Conservation (phyloP, 2,113 vertebrate species). For the Phylloscopus whistleri region DNA sequence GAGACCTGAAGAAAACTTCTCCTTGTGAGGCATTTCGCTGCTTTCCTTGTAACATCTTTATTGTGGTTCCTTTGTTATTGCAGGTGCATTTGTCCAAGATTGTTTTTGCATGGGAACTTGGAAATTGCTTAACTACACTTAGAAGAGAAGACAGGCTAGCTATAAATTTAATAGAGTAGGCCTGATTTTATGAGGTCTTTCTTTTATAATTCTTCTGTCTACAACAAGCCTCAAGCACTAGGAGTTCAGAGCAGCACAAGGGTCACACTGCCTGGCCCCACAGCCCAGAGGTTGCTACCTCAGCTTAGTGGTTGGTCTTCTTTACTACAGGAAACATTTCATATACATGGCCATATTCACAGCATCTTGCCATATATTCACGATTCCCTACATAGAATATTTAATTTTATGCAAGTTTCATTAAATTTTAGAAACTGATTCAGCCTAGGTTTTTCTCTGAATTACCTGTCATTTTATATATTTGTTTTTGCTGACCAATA, state of each 20-base stretch:
- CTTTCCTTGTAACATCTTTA: neutral
- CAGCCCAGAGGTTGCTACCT: neutral
- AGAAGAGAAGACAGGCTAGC: neutral
- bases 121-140: neutral
- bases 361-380: constrained; percentile 14
- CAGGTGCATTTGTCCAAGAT: neutral
- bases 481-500: neutral
- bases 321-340: neutral
- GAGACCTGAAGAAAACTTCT: neutral
- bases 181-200: neutral
- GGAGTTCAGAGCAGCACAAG: accelerated
- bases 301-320: neutral
- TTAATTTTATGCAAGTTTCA: constrained; percentile 59
- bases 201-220: neutral
- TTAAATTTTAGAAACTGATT: constrained; percentile 50
- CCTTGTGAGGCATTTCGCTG: neutral
- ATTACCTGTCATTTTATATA: neutral
- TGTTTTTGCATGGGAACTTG: neutral
- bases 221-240: too few relatives aligned
- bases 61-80: neutral
- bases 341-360: neutral
- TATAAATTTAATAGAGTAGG: neutral
- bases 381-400: constrained; percentile 19
- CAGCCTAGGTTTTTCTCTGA: constrained; percentile 30
- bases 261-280: neutral